phyloP scores from a whole-genome alignment of 2,888 invertebrate species.

The Uloborus plumipes region DNA sequence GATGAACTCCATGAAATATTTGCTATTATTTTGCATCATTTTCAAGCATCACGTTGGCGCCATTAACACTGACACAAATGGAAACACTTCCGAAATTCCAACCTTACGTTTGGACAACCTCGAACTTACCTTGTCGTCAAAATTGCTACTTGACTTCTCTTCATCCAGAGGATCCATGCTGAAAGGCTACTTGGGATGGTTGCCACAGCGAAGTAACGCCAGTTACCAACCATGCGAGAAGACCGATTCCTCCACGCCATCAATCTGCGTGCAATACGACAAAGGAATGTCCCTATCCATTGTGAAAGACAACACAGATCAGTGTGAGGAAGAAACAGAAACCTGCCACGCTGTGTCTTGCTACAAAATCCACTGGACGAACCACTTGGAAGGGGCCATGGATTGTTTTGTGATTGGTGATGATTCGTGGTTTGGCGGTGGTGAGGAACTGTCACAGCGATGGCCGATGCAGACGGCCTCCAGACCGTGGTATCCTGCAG shows the following conservation, averaged over 20 bases:
- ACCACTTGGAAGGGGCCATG: slow-evolving; percentile 40
- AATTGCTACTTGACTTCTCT: slow-evolving; percentile 41
- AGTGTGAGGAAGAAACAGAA: slow-evolving; percentile 28
- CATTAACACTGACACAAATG: no score
- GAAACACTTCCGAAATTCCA: slow-evolving; percentile 12
- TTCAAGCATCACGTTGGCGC: no score
- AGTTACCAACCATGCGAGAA: slow-evolving; percentile 35
- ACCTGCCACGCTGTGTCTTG: slow-evolving; percentile 39
- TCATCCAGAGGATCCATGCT: slow-evolving; percentile 24
- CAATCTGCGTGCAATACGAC: slow-evolving; percentile 38
- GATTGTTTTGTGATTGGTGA: slow-evolving; percentile 56
- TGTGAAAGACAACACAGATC: slow-evolving; percentile 21
- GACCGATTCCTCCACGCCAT: slow-evolving; percentile 7
- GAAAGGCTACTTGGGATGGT: slow-evolving; percentile 54
- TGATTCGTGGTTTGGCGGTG: slow-evolving; percentile 53
- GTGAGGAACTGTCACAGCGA: slow-evolving; percentile 67
- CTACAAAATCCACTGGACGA: slow-evolving; percentile 43
- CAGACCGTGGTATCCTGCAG: slow-evolving; percentile 63
- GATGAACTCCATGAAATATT: no score
- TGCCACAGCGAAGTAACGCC: slow-evolving; percentile 41
- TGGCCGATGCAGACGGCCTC: slow-evolving; percentile 70
- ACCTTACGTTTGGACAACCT: slow-evolving; percentile 33
- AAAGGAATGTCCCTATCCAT: slow-evolving; percentile 34
- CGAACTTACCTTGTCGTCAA: slow-evolving; percentile 41
- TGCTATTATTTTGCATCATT: no score